Percentiles rank a stretch among this genome's conserved stretches.
phyloP scores from a whole-genome alignment of 2,797 vertebrate genomes.

The Artibeus jamaicensis region DNA sequence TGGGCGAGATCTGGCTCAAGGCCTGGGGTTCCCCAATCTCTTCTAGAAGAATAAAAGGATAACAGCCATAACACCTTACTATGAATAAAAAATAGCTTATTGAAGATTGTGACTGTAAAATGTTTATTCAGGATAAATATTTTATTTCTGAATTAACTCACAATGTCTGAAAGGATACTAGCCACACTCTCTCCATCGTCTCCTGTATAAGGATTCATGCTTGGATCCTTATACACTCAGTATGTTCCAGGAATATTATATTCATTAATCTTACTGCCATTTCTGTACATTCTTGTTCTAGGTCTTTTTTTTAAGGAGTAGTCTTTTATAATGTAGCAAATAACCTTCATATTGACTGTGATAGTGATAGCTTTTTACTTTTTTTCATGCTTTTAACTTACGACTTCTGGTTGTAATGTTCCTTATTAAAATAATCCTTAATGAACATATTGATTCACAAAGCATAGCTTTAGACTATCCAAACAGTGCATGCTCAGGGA shows the following conservation, averaged over 20 bases:
- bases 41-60: not conserved
- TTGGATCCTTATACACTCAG: not conserved
- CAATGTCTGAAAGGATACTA: not conserved
- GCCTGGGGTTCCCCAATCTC: not conserved
- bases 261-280: not conserved
- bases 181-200: not conserved
- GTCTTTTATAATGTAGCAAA: not conserved
- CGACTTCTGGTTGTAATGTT: not conserved
- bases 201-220: not conserved
- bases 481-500: not conserved
- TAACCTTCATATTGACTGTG: not conserved
- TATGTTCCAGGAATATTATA: not conserved
- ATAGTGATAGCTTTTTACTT: not conserved
- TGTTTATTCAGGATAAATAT: not conserved
- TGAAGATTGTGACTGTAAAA: not conserved
- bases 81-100: not conserved
- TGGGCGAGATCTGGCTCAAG: not conserved
- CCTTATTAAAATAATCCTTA: not conserved
- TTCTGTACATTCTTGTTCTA: not conserved
- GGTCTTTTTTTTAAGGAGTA: not conserved
- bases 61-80: not conserved
- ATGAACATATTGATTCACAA: not conserved
- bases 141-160: slow-evolving; percentile 33
- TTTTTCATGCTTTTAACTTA: not conserved
- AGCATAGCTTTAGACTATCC: not conserved